Base-by-base conservation (phyloP, 2,888 invertebrate species). In the Eupelmus urozonus region DNA sequence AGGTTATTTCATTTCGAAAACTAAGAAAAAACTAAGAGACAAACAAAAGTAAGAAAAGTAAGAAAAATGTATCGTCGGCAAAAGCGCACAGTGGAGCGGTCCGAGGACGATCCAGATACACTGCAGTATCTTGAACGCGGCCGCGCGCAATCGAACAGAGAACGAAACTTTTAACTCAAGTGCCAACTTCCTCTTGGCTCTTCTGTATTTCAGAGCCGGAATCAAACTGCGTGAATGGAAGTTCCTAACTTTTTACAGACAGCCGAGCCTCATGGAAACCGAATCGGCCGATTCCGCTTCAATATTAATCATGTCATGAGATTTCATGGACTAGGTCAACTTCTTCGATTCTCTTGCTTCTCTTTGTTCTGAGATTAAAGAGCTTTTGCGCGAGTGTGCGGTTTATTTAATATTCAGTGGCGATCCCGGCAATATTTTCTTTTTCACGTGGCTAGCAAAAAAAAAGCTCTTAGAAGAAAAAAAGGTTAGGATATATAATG, bases 181-280 rank as follows among this genome's bases (percentile, higher is more conserved):
- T 29, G 60, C 34, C 34, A 60, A 60, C 60, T 60, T 60, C n/a
- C n/a, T n/a, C 34, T 34, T 7, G 11, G 60, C 9, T 60, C 27
- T 25, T 23, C 16, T 20, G 53, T 57, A 25, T 27, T 27, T 27
- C 51, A 40, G 25, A 67, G 65, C 66, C 66, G 13, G 66, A 74
- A 66, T 74, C 49, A 66, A 67, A 75, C 75, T 67, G 16, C 51
- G 51, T 59, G 25, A 67, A 67, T 57, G 49, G 59, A 51, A 49
- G 25, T 55, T 34, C 20, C 65, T 23, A 66, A 74, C 74, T 74
- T 74, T 66, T 57, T 11, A 34, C 53, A 20, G 53, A 13, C 11
- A 25, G 29, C 18, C 25, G 18, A 9, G 18, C 18, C n/a, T 51
- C 53, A 55, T 23, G 23, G 76, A 57, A 29, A 59, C 18, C 11